phyloP scores from a whole-genome alignment of 1,140 invertebrate genomes.

The Polypedilum pembai region DNA sequence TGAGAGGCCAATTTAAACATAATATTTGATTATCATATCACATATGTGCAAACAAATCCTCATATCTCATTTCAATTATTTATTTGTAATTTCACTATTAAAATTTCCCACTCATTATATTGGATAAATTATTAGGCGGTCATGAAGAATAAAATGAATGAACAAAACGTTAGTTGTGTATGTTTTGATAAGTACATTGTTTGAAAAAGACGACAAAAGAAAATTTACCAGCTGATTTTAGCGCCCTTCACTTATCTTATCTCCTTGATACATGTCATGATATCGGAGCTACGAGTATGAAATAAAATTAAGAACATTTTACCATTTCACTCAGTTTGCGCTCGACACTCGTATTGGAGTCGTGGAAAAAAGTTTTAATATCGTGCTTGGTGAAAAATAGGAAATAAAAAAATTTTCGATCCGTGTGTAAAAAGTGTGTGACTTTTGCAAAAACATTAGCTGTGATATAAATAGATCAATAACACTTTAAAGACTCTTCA shows the following conservation, averaged over 20 bases:
- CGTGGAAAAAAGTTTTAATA: neutral
- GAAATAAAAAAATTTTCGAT: neutral
- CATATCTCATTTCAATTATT: neutral
- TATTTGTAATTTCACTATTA: neutral
- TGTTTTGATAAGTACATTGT: neutral
- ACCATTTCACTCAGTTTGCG: neutral
- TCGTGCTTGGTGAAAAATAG: neutral
- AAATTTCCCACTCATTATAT: neutral
- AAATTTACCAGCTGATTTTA: neutral
- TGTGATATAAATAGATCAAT: neutral
- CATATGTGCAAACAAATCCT: neutral
- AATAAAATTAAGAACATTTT: no score
- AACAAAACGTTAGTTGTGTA: neutral
- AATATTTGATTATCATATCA: no score
- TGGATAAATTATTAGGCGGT: neutral
- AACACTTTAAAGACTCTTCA: no score
- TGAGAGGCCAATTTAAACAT: no score
- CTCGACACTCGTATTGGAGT: neutral
- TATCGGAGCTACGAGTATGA: no score
- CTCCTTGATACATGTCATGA: neutral
- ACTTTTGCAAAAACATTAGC: neutral
- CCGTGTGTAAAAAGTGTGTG: neutral
- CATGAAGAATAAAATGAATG: neutral
- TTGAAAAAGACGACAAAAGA: neutral
- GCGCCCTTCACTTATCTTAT: neutral